phyloP scores from a whole-genome alignment of 2,797 vertebrate species.

The Sebastes ruberrimus region DNA sequence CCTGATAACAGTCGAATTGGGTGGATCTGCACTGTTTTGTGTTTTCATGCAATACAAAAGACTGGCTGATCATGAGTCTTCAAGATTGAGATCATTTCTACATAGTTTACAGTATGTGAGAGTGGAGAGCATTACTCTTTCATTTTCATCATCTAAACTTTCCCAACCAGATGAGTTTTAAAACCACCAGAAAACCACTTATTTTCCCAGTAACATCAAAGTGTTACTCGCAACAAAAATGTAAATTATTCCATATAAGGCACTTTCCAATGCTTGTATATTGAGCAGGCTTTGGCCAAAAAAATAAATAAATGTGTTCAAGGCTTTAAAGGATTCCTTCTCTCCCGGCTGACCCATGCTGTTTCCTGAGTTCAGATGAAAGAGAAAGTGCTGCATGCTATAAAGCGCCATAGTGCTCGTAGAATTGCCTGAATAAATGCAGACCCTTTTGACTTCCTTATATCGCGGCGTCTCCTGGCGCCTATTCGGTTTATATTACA shows the following conservation, averaged over 20 bases:
- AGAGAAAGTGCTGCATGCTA: slow-evolving; percentile 59
- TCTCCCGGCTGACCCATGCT: slow-evolving; percentile 39
- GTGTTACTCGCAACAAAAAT: not conserved
- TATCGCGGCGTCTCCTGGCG: slow-evolving; percentile 53
- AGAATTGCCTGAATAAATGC: slow-evolving; percentile 57
- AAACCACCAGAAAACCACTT: not conserved
- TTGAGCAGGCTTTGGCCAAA: not conserved
- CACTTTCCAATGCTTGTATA: slow-evolving; percentile 28
- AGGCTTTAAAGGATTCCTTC: slow-evolving; percentile 40
- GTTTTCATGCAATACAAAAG: not conserved
- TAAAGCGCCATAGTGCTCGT: slow-evolving; percentile 55
- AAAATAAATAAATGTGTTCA: slow-evolving; percentile 25
- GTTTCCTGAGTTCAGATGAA: slow-evolving; percentile 53
- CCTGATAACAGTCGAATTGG: rapidly evolving
- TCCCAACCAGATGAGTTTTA: not conserved
- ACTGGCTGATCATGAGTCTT: not conserved
- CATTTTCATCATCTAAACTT: not conserved
- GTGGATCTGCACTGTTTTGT: not conserved
- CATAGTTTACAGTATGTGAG: too few relatives aligned
- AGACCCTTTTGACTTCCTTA: slow-evolving; percentile 63
- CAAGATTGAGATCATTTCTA: not conserved
- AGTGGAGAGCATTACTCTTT: not conserved
- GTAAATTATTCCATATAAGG: slow-evolving; percentile 11
- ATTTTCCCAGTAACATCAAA: not conserved
- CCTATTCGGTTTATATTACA: slow-evolving; percentile 70